phyloP scores from a whole-genome alignment of 1,140 invertebrate genomes.

The Meteorus sp. region DNA sequence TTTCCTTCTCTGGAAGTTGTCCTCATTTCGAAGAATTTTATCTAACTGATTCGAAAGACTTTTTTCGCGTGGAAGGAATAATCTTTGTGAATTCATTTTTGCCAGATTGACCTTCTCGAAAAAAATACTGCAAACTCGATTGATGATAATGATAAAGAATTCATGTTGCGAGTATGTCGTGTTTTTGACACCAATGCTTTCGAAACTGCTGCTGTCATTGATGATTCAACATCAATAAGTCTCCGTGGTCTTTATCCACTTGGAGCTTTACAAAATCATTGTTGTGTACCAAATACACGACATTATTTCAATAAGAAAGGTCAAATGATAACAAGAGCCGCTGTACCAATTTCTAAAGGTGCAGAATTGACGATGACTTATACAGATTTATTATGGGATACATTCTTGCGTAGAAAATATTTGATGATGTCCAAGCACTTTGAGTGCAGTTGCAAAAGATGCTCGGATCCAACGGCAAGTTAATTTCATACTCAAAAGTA shows the following conservation, averaged over 20 bases:
- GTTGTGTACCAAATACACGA: slow-evolving; percentile 73
- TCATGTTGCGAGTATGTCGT: slow-evolving; percentile 65
- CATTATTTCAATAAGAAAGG: slow-evolving; percentile 65
- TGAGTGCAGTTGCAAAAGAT: slow-evolving; percentile 70
- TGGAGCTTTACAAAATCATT: slow-evolving; percentile 74
- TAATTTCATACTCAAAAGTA: too few relatives aligned
- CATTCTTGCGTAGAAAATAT: slow-evolving; percentile 65
- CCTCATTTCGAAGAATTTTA: neutral
- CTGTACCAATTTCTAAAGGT: slow-evolving; percentile 65
- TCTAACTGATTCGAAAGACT: neutral
- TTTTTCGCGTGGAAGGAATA: too few relatives aligned
- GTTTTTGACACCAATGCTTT: slow-evolving; percentile 76
- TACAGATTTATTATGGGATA: slow-evolving; percentile 73
- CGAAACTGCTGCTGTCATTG: slow-evolving; percentile 60
- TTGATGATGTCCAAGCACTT: slow-evolving; percentile 75
- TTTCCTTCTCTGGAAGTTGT: slow-evolving; percentile 2
- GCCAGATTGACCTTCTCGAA: slow-evolving; percentile 61
- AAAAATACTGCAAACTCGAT: slow-evolving; percentile 60
- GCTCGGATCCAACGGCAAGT: slow-evolving; percentile 68
- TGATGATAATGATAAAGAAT: slow-evolving; percentile 60
- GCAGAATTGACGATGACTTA: slow-evolving; percentile 75
- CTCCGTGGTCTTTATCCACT: slow-evolving; percentile 74
- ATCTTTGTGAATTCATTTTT: slow-evolving; percentile 28
- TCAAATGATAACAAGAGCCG: slow-evolving; percentile 66
- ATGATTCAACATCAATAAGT: slow-evolving; percentile 56